These are phyloP conservation scores for Rhizoglyphus robini DNA, from an alignment of 1,140 invertebrate genomes.

Conservation along the genomic window DNA sequence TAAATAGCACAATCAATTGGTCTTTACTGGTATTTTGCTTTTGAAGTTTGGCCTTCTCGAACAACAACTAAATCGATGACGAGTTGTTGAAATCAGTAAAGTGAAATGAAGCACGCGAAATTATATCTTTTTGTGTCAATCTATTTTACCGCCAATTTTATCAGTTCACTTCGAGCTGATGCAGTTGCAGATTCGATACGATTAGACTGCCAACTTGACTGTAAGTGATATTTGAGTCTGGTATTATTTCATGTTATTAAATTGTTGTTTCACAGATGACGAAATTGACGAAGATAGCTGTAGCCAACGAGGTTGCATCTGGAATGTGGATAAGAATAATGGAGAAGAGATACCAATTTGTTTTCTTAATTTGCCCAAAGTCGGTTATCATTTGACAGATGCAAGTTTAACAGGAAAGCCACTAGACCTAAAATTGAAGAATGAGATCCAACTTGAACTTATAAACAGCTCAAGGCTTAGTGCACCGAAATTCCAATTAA, in stretches of 20 bases:
- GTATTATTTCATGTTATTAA: background rate
- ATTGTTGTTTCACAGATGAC: background rate
- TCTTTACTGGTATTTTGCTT: no score
- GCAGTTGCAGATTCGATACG: background rate
- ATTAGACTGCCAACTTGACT: background rate
- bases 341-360: constrained; percentile 3
- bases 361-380: constrained; percentile 7
- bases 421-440: no score
- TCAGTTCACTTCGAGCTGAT: background rate
- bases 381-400: background rate
- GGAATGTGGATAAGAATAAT: background rate
- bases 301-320: constrained; percentile 4
- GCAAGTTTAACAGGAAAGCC: background rate
- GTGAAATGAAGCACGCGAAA: no score
- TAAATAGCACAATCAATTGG: no score
- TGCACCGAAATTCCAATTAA: background rate
- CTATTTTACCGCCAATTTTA: no score
- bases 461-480: background rate
- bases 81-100: no score
- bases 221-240: background rate
- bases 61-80: no score
- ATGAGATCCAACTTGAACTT: no score
- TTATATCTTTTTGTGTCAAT: no score
- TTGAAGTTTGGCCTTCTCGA: no score
- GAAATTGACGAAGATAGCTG: constrained; percentile 4